Base-by-base conservation (phyloP, 37 sponge, comb jelly and placozoan species). In the Oopsacas minuta region DNA sequence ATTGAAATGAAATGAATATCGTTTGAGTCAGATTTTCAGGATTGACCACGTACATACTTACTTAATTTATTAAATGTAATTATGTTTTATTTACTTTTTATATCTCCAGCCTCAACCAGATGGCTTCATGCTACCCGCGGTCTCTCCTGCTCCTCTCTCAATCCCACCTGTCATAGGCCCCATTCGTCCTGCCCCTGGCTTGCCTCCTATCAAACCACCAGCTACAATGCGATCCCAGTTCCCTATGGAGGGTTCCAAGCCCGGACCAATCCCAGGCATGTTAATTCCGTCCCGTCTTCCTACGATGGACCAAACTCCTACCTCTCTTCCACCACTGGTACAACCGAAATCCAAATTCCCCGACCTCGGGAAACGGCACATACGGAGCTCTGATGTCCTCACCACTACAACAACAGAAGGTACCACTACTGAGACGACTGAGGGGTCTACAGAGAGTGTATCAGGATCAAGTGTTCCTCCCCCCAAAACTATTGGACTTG, bases 381-480 rank as follows among this genome's bases (percentile, higher is more conserved):
- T 32, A 12, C 22, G 22, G 30, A 34, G 75, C 75, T 61, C 75
- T 61, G 75, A 61, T 3, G 28, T 61, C 75, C 30, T 61, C 5
- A 61, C 75, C 30, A 61, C 75, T 3, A 61, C 75, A 10, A 61
- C 75, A 25, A 61, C 75, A 12, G 75, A 61, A 12, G 75, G 75
- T 5, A 61, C 75, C 28, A n/a, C 30, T 34, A 61, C 75, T 61
- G 75, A 61, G 75, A 61, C 75, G 30, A 61, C 75, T 61, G 75
- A 61, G 30, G 75, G 75, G 30, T 61, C 75, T 34, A 25, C 75
- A 5, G 75, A 61, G 75, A 61, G 75, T 12, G 30, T 61, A 3
- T 61, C 75, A 10, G 75, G 75, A 3, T 61, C 75, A 10, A 61
- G 75, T 12, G 75, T 61, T 61, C 75, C 75, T 61, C 75, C 75